Evolutionary conservation across 1,140 invertebrate genomes (phyloP).

Genomic region (Acyrthosiphon pisum): DNA sequence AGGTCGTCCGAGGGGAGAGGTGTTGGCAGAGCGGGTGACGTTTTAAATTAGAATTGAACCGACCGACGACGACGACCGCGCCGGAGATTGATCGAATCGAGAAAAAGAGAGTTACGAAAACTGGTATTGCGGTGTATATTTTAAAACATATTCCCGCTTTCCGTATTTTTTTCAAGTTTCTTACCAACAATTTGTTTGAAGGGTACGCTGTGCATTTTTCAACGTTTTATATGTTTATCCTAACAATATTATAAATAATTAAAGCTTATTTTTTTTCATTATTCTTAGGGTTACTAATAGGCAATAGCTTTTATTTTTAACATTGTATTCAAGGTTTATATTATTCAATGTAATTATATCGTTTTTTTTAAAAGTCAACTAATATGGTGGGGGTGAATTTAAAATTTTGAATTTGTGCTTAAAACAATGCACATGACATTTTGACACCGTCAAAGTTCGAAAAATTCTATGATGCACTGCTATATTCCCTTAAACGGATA

Average conservation of each 20-base stretch:
- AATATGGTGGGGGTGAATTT: too few relatives aligned
- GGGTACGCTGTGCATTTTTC: not conserved
- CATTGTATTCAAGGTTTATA: too few relatives aligned
- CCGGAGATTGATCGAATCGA: not conserved
- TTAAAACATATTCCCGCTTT: not conserved
- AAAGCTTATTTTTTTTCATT: not conserved
- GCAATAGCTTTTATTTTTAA: not conserved
- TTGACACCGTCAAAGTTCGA: too few relatives aligned
- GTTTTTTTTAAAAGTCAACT: not conserved
- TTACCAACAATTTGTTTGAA: too few relatives aligned
- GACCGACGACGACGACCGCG: too few relatives aligned
- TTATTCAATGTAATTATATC: too few relatives aligned
- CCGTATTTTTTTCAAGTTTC: too few relatives aligned
- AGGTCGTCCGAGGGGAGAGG: not conserved
- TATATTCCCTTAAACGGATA: too few relatives aligned
- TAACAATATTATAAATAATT: not conserved
- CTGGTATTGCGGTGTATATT: not conserved
- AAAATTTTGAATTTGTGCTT: not conserved
- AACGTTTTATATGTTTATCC: too few relatives aligned
- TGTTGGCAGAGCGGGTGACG: not conserved
- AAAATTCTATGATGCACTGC: too few relatives aligned
- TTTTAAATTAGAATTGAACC: constrained; percentile 17
- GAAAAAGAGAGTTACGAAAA: not conserved
- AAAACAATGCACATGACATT: too few relatives aligned
- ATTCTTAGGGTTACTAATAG: not conserved